A percentile compares a stretch with the other conserved stretches of the same genome.
These are phyloP conservation scores for Euzophera pinguis DNA, from an alignment of 2,888 invertebrate species.

Conservation along the genomic window DNA sequence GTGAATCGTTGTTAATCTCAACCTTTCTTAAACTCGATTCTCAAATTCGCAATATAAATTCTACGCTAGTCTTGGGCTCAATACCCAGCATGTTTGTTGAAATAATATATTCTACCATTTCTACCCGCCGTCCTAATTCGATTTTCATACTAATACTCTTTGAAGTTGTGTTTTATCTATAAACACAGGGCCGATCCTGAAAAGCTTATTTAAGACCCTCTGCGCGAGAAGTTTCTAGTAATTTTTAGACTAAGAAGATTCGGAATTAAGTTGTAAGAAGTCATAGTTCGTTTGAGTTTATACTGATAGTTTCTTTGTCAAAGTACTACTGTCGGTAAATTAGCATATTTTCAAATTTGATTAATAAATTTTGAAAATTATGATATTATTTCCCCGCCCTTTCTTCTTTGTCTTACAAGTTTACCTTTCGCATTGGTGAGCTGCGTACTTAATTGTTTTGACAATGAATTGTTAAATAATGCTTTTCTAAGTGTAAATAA, in stretches of 20 bases:
- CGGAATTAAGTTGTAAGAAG: not conserved
- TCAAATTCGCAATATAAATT: not conserved
- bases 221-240: not conserved
- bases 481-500: too few species aligned
- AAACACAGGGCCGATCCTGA: not conserved
- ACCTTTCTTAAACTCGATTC: not conserved
- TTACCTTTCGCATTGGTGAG: too few species aligned
- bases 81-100: slow-evolving; percentile 31
- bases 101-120: slow-evolving; percentile 31
- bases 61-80: not conserved
- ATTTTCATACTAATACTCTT: slow-evolving; percentile 42
- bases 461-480: too few species aligned
- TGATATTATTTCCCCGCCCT: too few species aligned
- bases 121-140: slow-evolving; percentile 36
- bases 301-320: too few species aligned
- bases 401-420: too few species aligned
- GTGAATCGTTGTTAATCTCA: not conserved
- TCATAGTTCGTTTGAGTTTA: slow-evolving; percentile 3
- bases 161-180: slow-evolving; percentile 16
- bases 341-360: too few species aligned
- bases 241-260: slow-evolving; percentile 1
- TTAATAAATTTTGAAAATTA: too few species aligned
- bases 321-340: too few species aligned
- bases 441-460: too few species aligned
- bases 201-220: slow-evolving; percentile 6